Evolutionary conservation across 2,797 vertebrate species (phyloP), one percentile per base, ranked within the genome.

Genomic region (Gouania willdenowi): DNA sequence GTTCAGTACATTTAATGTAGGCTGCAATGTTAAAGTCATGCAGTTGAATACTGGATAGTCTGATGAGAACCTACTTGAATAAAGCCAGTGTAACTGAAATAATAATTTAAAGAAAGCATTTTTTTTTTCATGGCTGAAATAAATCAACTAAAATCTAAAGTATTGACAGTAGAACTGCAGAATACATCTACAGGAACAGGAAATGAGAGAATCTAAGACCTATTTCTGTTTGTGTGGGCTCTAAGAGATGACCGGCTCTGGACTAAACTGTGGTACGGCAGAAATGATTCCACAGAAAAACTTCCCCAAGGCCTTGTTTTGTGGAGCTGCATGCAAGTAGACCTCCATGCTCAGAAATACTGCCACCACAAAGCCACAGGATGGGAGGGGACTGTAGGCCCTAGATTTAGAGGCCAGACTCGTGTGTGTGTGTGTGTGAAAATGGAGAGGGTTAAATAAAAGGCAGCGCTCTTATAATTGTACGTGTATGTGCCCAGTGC

Each of bases 391-490:
- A 73, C 48, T 14, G 55, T 35, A 59, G 41, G 66, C 71, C 53
- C 75, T 56, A 35, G 49, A 72, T 79, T 66, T 36, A 53, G 3
- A 63, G 68, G 60, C 56, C 62, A 75, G 71, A 64, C 70, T 75
- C 71, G 61, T 69, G 66, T 64, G 73, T 82, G 73, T 75, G 71
- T 77, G 54, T 59, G 63, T 71, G 73, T 77, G 48, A 63, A 71
- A 77, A 83, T 36, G 67, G 51, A 31, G 50, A 55, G 62, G 60
- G 42, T 47, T 32, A 85, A 88, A 86, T 88, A 86, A 88, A 83
- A 88, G 83, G 63, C 78, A 80, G 49, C 24, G 61, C 31, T 67
- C 66, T 47, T 29, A 41, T 87, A 86, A 87, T 86, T 88, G 77
- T 63, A 83, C 63, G 64, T 72, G 62, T 56, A 77, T 50, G 54